Conservation (phyloP, 2,797 vertebrate genomes). For the Poecilia gillii region DNA sequence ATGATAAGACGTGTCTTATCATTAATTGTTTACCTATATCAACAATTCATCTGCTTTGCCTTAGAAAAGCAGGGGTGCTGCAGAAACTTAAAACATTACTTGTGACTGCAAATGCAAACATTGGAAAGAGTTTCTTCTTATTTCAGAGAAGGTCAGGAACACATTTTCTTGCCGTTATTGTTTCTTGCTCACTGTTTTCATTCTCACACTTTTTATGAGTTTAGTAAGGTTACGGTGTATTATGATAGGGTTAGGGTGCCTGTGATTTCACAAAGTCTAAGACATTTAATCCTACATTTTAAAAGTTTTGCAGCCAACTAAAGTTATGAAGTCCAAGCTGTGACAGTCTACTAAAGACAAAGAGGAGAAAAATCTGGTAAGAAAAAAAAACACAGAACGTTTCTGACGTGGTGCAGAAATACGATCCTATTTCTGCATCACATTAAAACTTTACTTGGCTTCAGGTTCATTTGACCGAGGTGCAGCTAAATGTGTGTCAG, state of each 20-base stretch:
- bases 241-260: neutral
- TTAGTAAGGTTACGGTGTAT: neutral
- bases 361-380: neutral
- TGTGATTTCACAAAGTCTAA: neutral
- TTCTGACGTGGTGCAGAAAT: neutral
- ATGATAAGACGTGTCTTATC: neutral
- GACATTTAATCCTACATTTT: neutral
- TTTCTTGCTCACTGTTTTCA: neutral
- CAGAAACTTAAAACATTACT: neutral
- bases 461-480: neutral
- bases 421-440: neutral
- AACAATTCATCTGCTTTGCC: neutral
- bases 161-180: neutral
- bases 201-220: neutral
- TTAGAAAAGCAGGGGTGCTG: neutral
- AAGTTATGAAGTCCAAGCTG: neutral
- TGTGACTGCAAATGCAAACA: neutral
- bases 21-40: slow-evolving; percentile 14
- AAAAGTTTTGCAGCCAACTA: neutral
- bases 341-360: neutral
- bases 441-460: neutral
- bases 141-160: neutral
- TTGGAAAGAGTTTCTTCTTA: neutral
- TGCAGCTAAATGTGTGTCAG: slow-evolving; percentile 7
- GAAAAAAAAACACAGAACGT: neutral